A percentile compares a stretch with the other conserved stretches of the same genome.
These are phyloP conservation scores for Aythya fuligula DNA, from an alignment of 2,797 vertebrate genomes.

Conservation along the genomic window DNA sequence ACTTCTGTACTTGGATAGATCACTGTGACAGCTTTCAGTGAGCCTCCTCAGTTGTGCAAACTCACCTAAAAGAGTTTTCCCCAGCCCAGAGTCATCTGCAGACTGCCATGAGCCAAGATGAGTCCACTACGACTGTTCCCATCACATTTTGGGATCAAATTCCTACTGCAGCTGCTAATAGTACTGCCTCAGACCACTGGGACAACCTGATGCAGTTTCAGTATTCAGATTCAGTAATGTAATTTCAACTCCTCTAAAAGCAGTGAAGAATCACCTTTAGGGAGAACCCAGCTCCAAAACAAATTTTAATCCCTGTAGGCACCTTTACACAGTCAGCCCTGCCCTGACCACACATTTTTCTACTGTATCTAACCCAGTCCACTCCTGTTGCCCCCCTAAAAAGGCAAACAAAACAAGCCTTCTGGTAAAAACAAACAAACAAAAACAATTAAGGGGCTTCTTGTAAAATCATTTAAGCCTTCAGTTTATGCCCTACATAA, in stretches of 20 bases:
- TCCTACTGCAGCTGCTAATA: neutral
- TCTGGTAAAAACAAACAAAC: neutral
- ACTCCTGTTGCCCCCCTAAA: neutral
- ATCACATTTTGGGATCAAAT: neutral
- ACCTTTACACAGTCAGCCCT: neutral
- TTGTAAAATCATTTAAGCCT: neutral
- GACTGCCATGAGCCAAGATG: fast-evolving
- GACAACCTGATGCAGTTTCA: neutral
- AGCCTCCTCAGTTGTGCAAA: neutral
- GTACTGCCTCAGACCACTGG: no score
- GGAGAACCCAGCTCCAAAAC: neutral
- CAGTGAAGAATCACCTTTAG: neutral
- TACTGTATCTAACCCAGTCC: neutral
- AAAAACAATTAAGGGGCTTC: neutral
- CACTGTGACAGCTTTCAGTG: neutral
- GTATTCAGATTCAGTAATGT: neutral
- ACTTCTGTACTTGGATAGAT: neutral
- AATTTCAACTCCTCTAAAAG: neutral
- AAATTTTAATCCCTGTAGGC: neutral
- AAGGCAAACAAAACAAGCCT: neutral
- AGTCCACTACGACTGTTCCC: neutral
- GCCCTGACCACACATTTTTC: neutral
- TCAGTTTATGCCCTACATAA: neutral
- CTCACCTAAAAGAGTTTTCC: neutral
- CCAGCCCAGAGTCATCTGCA: neutral